Evolutionary conservation across 2,888 invertebrate species (phyloP), one percentile per base, ranked within the genome.

Genomic region (Sinodicranocentrus sp.): DNA sequence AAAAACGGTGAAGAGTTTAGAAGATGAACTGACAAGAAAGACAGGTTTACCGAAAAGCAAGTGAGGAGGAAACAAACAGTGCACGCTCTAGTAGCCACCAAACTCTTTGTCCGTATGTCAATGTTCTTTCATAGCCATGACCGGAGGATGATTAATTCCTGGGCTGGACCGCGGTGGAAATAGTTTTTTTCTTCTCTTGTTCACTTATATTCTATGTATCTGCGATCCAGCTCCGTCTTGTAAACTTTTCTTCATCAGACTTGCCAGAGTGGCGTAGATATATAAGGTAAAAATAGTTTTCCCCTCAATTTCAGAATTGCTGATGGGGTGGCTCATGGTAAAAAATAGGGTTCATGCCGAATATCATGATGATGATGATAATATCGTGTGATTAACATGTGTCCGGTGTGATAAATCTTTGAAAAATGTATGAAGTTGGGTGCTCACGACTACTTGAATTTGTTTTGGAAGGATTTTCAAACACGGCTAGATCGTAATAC

Each of bases 1-100:
- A 77, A 77, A 75, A 77, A 77, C 57, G 77, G 57, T 77, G 77
- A 77, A 77, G 77, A 77, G 77, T 77, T 77, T 77, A 77, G 77
- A 67, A 77, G 77, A 77, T 77, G 77, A 67, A 77, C 77, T 77
- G 77, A 77, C 77, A 77, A 26, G 77, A 67, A 67, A 67, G 77
- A 77, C 77, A 77, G 77, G 77, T 77, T 77, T 77, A 77, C 77
- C 77, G 68, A 75, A 77, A 77, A 77, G 77, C 77, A 77, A 77
- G 77, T 77, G 77, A 77, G 68, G 77, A 77, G 77, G 77, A 77
- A 77, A 77, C 77, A 77, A 68, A 77, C 77, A 76, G 73, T 65
- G 76, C 26, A 77, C 77, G 77, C 77, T 77, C 77, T 77, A 67
- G 67, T 77, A 68, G 77, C 77, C 77, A 77, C 77, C 77, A 68